Conservation (phyloP, 2,888 invertebrate species). For the Caenorhabditis angaria region DNA sequence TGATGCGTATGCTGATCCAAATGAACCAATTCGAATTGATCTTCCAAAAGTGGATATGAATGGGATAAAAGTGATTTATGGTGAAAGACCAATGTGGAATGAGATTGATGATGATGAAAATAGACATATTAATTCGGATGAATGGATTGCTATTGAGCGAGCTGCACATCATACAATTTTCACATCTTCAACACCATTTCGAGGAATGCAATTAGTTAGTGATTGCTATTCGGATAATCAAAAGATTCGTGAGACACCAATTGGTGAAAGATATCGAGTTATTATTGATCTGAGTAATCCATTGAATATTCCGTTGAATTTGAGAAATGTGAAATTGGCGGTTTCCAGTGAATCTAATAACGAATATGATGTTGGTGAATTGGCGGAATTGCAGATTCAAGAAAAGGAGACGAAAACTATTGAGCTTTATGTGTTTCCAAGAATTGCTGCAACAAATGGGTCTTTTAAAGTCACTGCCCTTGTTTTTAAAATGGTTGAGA, state of each 20-base stretch:
- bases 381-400: constrained; percentile 18
- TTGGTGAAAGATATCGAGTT: constrained; percentile 57
- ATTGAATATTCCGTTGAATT: constrained; percentile 43
- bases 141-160: constrained; percentile 56
- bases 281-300: constrained; percentile 58
- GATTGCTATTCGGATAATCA: constrained; percentile 57
- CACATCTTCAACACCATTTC: constrained; percentile 48
- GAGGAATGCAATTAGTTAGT: constrained; percentile 48
- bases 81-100: constrained; percentile 49
- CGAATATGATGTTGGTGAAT: constrained; percentile 18
- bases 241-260: constrained; percentile 56
- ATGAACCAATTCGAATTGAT: constrained; percentile 8
- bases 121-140: constrained; percentile 19
- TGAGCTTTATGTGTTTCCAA: constrained; percentile 40
- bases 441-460: constrained; percentile 14
- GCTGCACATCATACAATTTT: constrained; percentile 54
- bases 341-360: constrained; percentile 27
- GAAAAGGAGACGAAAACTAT: constrained; percentile 24
- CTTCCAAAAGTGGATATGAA: constrained; percentile 30
- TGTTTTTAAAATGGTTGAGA: constrained; percentile 18
- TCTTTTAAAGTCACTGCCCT: constrained; percentile 28
- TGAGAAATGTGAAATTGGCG: constrained; percentile 50
- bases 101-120: constrained; percentile 39
- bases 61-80: constrained; percentile 43
- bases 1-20: constrained; percentile 20